phyloP scores from a whole-genome alignment of 2,113 vertebrate genomes.

The Upupa epops region DNA sequence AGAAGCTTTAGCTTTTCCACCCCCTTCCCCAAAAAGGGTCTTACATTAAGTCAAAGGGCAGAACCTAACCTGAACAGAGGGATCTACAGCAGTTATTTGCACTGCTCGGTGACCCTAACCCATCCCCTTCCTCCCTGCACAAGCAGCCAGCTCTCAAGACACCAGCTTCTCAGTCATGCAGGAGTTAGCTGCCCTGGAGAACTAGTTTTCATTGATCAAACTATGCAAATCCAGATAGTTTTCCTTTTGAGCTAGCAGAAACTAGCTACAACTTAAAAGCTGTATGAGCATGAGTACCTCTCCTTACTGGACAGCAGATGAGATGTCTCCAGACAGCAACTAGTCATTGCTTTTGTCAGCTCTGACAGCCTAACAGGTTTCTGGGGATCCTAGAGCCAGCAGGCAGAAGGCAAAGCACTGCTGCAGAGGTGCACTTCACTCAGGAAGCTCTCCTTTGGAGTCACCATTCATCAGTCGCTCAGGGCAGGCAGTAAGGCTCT shows the following conservation, averaged over 20 bases:
- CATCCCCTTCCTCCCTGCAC: not conserved
- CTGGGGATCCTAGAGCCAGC: not conserved
- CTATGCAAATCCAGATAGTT: not conserved
- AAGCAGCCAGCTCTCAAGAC: not conserved
- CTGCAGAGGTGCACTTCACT: not conserved
- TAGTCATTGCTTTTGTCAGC: not conserved
- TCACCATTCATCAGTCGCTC: not conserved
- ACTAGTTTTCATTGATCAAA: not conserved
- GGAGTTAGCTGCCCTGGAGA: not conserved
- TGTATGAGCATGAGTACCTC: not conserved
- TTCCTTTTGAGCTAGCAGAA: not conserved
- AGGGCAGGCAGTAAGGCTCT: not conserved
- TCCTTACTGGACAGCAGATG: not conserved
- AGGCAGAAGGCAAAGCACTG: not conserved
- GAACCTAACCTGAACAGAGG: not conserved
- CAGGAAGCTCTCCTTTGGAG: not conserved
- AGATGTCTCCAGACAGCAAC: not conserved
- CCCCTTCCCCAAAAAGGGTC: not conserved
- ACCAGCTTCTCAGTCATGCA: not conserved
- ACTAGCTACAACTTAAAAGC: not conserved
- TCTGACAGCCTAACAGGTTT: not conserved
- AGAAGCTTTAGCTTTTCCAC: not conserved
- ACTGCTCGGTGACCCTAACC: not conserved
- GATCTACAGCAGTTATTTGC: not conserved
- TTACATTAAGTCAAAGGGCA: not conserved